Conservation (phyloP, 2,797 vertebrate species). For the Helicolenus hilgendorfi region DNA sequence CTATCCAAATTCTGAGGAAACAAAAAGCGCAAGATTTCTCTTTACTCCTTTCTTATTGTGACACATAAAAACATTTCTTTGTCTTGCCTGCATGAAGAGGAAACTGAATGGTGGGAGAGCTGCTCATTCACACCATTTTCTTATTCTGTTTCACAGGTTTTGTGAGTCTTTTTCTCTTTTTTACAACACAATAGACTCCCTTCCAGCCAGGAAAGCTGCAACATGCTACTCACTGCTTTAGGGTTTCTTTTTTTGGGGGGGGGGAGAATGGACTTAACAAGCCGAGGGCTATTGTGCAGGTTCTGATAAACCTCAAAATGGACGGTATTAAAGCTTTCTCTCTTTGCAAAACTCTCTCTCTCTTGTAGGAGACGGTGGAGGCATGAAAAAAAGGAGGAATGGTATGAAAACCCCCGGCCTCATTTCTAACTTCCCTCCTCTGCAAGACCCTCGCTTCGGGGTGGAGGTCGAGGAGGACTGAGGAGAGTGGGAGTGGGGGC, state of each 20-base stretch:
- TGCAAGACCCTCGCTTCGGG: conserved; percentile 61
- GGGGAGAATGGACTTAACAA: conserved; percentile 47
- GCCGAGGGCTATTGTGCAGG: conserved; percentile 60
- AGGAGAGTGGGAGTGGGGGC: not conserved
- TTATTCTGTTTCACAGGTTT: conserved; percentile 63
- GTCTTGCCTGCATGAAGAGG: conserved; percentile 8
- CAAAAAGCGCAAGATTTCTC: conserved; percentile 54
- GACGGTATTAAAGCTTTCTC: conserved; percentile 23
- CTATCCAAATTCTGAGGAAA: conserved; percentile 32
- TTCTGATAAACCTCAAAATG: conserved; percentile 72
- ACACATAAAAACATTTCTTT: conserved; percentile 56
- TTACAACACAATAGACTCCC: conserved; percentile 68
- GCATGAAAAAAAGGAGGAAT: not conserved
- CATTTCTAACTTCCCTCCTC: conserved; percentile 77
- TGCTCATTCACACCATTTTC: conserved; percentile 69
- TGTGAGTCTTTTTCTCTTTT: conserved; percentile 20
- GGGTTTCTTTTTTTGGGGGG: not conserved
- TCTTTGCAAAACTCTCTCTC: conserved; percentile 29
- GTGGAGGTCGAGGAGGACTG: conserved; percentile 54
- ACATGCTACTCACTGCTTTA: conserved; percentile 50
- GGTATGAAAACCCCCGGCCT: conserved; percentile 7
- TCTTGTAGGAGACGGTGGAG: conserved; percentile 17
- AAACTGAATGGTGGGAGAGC: conserved; percentile 54
- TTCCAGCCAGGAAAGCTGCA: conserved; percentile 52
- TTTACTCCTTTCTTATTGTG: conserved; percentile 42